Base-by-base conservation (phyloP, 2,888 invertebrate genomes). In the Calliphora vomitoria region DNA sequence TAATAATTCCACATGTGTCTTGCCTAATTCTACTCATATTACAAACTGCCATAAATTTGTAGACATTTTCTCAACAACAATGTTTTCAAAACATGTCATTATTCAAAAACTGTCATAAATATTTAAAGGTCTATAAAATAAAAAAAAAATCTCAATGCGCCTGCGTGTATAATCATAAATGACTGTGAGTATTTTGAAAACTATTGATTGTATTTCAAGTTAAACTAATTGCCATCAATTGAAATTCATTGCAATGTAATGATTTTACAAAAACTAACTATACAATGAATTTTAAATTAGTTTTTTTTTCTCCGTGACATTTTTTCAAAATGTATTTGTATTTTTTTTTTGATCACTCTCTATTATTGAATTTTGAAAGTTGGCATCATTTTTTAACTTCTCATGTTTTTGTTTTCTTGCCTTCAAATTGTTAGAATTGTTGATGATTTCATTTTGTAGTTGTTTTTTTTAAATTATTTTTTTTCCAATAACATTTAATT, bases 191-290 rank as follows among this genome's bases (percentile, higher is more conserved):
- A 25, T 58, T 58, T 8, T 13, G 8, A 44, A 80, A 69, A 80
- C 55, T 47, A 47, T 68, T 58, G 68, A 79, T 58, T 58, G 68
- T 20, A 18, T 66, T 35, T 62, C 0, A 18, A 47, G n/a, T n/a
- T 81, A 11, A 53, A 71, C 25, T n/a, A 25, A 66, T n/a, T 78
- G 76, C 53, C 20, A 13, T 41, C 55, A 8, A 68, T 41, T 68
- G 50, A 50, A 80, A 50, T 64, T 47, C 81, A 64, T 47, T 72
- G 25, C 53, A 81, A 72, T 72, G 53, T 53, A 64, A 81, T 76
- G 58, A 31, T 58, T 58, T 58, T 58, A 31, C 6, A 55, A 72
- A 74, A 72, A 47, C 2, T 6, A 53, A 66, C 64, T 25, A 50
- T 20, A 25, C 47, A 81, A 64, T 72, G 62, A 81, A 64, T 81